phyloP scores from a whole-genome alignment of 2,797 vertebrate species.

The Triplophysa yarkandensis region DNA sequence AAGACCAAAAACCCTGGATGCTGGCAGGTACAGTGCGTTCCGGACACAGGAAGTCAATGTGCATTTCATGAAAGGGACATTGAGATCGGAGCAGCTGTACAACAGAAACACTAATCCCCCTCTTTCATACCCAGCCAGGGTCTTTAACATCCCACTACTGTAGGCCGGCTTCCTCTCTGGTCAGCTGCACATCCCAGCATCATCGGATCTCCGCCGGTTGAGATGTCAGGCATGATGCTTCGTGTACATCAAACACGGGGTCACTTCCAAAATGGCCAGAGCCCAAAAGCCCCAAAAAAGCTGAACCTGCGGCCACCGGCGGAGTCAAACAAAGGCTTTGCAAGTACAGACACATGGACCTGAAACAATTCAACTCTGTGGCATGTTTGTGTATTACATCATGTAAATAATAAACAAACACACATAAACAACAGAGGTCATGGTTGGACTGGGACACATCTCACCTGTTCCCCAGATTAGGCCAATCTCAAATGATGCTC shows the following conservation, averaged over 20 bases:
- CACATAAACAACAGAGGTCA: no score
- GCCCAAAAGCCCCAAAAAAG: background rate
- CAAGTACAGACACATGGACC: background rate
- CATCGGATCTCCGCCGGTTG: background rate
- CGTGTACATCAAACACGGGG: background rate
- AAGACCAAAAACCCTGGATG: conserved; percentile 33
- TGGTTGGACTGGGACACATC: conserved; percentile 16
- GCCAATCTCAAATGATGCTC: conserved; percentile 11
- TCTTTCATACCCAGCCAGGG: conserved; percentile 9
- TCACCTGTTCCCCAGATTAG: conserved; percentile 29
- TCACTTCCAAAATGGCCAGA: conserved; percentile 14
- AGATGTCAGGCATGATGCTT: background rate
- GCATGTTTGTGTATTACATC: background rate
- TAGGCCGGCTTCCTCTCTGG: background rate
- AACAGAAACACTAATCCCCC: conserved; percentile 10
- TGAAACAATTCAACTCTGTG: background rate
- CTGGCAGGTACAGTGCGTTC: conserved; percentile 54
- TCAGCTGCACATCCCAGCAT: background rate
- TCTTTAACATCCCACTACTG: background rate
- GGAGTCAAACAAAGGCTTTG: conserved; percentile 10
- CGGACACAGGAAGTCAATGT: conserved; percentile 40
- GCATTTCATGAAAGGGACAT: conserved; percentile 54
- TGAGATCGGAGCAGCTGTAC: conserved; percentile 46
- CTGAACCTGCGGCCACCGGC: background rate
- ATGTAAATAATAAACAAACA: background rate